A percentile compares a stretch with the other conserved stretches of the same genome.
These are phyloP conservation scores for Stenichneumon culpator DNA, from an alignment of 2,888 invertebrate genomes.

Conservation along the genomic window DNA sequence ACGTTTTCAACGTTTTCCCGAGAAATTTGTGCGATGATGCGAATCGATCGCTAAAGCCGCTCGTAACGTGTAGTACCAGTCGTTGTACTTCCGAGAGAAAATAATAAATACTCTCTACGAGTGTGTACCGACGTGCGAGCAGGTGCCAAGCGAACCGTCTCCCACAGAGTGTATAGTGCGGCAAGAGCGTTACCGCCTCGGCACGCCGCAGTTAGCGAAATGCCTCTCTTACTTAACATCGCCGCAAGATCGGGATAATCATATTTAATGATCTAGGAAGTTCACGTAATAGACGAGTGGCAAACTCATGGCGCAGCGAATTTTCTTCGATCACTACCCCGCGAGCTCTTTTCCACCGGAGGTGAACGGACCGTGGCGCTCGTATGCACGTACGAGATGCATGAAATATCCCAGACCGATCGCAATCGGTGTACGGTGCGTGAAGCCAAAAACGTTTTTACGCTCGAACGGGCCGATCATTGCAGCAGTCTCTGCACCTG, in stretches of 20 bases:
- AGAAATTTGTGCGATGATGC: neutral
- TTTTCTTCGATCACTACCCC: conserved; percentile 71
- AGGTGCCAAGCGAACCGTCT: conserved; percentile 33
- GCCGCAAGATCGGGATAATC: conserved; percentile 71
- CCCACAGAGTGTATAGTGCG: neutral
- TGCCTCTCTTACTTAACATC: conserved; percentile 72
- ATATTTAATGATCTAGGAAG: conserved; percentile 78
- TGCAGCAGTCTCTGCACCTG: neutral
- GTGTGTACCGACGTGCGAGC: conserved; percentile 14
- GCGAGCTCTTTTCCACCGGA: neutral
- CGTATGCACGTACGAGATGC: conserved; percentile 50
- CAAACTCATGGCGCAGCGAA: conserved; percentile 59
- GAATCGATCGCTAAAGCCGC: conserved; percentile 3
- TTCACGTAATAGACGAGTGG: conserved; percentile 64
- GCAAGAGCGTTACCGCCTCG: neutral
- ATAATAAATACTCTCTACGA: conserved; percentile 52
- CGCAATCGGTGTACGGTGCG: conserved; percentile 5
- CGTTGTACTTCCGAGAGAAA: conserved; percentile 34
- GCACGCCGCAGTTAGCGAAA: conserved; percentile 31
- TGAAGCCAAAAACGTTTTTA: conserved; percentile 25
- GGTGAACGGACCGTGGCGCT: conserved; percentile 32
- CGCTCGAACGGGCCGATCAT: conserved; percentile 21
- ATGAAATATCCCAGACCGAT: conserved; percentile 26
- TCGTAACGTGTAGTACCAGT: conserved; percentile 2
- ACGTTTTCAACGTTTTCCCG: neutral